These are phyloP conservation scores for Mycetomoellerius zeteki DNA, from an alignment of 1,140 invertebrate species.

Conservation along the genomic window DNA sequence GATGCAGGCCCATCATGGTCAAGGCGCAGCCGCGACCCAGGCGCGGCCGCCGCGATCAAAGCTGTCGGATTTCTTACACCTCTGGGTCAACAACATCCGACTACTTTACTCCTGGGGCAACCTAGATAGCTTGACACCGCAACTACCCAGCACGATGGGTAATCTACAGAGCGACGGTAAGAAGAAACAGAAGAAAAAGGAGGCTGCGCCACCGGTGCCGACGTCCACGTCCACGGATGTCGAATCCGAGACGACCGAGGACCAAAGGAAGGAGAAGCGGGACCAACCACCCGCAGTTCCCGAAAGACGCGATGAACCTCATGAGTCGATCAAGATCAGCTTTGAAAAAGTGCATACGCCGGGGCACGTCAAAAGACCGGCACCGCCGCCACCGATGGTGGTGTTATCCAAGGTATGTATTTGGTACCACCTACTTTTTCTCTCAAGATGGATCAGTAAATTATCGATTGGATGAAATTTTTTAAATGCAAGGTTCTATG, in stretches of 20 bases:
- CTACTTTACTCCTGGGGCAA: conserved; percentile 59
- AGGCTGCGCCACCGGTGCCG: conserved; percentile 19
- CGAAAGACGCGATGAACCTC: conserved; percentile 19
- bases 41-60: conserved; percentile 68
- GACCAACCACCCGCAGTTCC: conserved; percentile 23
- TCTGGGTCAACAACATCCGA: conserved; percentile 76
- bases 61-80: conserved; percentile 77
- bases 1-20: conserved; percentile 56
- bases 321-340: conserved; percentile 53
- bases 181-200: conserved; percentile 77
- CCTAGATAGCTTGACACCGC: background rate
- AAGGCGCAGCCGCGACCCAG: conserved; percentile 80
- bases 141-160: conserved; percentile 77
- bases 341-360: conserved; percentile 79
- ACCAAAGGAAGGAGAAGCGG: conserved; percentile 47
- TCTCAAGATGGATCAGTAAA: background rate
- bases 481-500: background rate
- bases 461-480: background rate
- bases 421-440: background rate
- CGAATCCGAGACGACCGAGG: conserved; percentile 57
- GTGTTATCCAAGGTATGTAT: conserved; percentile 36
- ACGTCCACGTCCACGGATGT: conserved; percentile 33
- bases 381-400: conserved; percentile 79
- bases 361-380: conserved; percentile 77
- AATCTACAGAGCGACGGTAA: conserved; percentile 83